Evolutionary conservation across 2,797 vertebrate genomes (phyloP), one percentile per base, ranked within the genome.

Genomic region (Gadopsis bispinosus): DNA sequence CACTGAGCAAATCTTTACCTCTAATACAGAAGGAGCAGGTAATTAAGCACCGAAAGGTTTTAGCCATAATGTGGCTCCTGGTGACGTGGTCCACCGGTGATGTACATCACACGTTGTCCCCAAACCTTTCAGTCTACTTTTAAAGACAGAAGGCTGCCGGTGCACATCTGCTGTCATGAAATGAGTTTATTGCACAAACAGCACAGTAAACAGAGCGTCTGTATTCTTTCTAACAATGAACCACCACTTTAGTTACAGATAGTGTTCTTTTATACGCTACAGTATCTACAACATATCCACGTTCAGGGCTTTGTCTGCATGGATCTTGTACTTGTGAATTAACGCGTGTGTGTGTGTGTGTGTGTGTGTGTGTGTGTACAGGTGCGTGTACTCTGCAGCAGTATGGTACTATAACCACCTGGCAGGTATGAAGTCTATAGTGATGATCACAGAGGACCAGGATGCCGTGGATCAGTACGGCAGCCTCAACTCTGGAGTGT

Each of bases 391-490:
- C 89, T 92, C 92, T 4, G 97, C 97, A 41, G 96, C 97, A 0
- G 97, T 96, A 26, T 99, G 98, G 98, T 99, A 99, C 88, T 95
- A 97, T 41, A 92, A 96, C 81, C 98, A 99, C 93, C 96, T 97
- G 84, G 93, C 92, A 60, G 95, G 96, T 29, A 86, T 93, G 92
- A 96, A 95, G 93, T 95, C 97, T 1, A 73, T 99, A 1, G 95
- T 99, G 83, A 97, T 99, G 97, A 96, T 99, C 86, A 98, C 98
- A 3, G 97, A 99, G 83, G 96, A 98, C 59, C 85, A 88, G 83
- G 95, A 96, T 0, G 93, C 95, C 0, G 88, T 97, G 71, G 87
- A 80, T 48, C 91, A 93, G 69, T 98, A 96, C 0, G 93, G 95
- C 92, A 96, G 94, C 84, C 95, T 97, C 75, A 96, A 96, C 37